Evolutionary conservation across 53 echinoderm and acorn worm species (phyloP), one percentile per base, ranked within the genome.

Genomic region (Holothuria leucospilota): DNA sequence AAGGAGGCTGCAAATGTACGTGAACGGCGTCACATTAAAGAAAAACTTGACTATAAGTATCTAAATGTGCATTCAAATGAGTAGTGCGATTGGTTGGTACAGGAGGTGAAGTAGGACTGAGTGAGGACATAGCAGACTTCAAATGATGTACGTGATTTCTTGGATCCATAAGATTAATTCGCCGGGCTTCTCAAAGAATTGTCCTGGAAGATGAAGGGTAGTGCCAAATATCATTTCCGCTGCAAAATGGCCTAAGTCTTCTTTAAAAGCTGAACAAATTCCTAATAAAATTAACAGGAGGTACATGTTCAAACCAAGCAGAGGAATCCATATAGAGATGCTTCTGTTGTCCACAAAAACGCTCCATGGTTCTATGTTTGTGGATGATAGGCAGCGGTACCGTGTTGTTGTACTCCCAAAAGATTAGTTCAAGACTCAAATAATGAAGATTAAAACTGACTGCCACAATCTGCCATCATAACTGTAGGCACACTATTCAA

Each of bases 141-240:
- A 89, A 77, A 20, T 69, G 59, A 39, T 74, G 28, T 56, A 79
- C 84, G 29, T 85, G 85, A 21, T 64, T 74, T 2, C 62, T 71
- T 5, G 73, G 81, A 38, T 88, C 82, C 0, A 7, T 11, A 49
- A 13, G 6, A 6, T 49, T 49, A 49, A 49, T 2, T 49, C 8
- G 9, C 6, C 13, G 16, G 11, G 11, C 7, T 63, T 30, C 20
- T 20, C 58, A 29, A 63, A 25, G 2, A 65, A 27, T 72, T 73
- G 26, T 40, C 29, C 74, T 34, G 42, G 74, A 8, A 73, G 42
- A 13, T 6, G 8, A 20, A 73, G 18, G 13, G 74, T 29, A 4
- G 74, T 73, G 11, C 74, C 29, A 20, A 39, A 73, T 8, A 73
- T 8, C 30, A 34, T 25, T 73, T 73, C 74, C 2, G 74, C 53